Base-by-base conservation (phyloP, 2,888 invertebrate species). In the Eupithecia subfuscata region DNA sequence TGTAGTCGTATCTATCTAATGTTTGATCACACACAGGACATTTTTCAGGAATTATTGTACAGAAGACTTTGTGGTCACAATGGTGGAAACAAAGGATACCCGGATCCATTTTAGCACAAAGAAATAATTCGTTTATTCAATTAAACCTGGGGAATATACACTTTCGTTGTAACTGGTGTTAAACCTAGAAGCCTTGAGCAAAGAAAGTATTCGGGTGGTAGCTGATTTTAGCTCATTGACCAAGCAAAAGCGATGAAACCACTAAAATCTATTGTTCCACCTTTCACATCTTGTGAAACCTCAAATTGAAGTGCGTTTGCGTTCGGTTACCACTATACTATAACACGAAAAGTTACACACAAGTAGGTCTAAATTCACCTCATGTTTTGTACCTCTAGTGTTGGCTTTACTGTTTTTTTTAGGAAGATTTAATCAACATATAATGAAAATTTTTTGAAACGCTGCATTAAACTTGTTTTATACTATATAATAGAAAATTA, bases 1-100 rank as follows among this genome's bases (percentile, higher is more conserved):
- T 96, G 86, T 97, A 95, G 89, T 96, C 96, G 81, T 95, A 95
- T 90, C 94, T 91, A 84, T 95, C 94, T 60, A 95, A 85, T 84
- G 90, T 91, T 81, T 95, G 95, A 81, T 95, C 95, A 91, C 98
- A 98, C 83, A 97, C 95, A 74, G 98, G 98, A 89, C 98, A 98
- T 82, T 92, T 91, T 85, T 96, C 95, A 69, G 98, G 98, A 86
- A 98, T 95, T 82, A 95, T 92, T 86, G 97, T 97, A 89, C 98
- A 98, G 93, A 98, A 98, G 83, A 98, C 96, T 94, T 97, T 96
- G 80, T 97, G 96, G 75, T 96, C 96, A 91, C 98, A 98, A 92
- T 98, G 98, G 95, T 98, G 97, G 93, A 98, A 98, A 95, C 98
- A 98, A 90, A 98, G 96, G 89, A 98, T 97, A 86, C 97, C 97